These are phyloP conservation scores for Australoheros scitulus DNA, from an alignment of 2,113 vertebrate species.

Conservation along the genomic window DNA sequence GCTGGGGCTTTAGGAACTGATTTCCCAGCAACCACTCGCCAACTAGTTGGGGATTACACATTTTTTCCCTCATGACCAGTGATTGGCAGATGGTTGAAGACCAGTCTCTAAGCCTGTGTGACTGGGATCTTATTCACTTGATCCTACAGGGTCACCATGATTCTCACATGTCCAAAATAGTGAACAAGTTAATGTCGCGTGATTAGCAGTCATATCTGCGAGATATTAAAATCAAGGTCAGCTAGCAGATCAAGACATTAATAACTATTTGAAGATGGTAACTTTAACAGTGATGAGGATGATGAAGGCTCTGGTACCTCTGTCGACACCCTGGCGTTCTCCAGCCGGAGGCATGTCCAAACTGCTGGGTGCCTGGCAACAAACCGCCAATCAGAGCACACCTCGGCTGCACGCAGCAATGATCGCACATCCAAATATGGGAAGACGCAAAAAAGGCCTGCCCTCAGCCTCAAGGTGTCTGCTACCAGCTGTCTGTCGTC, in stretches of 20 bases:
- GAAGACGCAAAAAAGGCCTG: constrained; percentile 91
- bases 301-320: constrained; percentile 45
- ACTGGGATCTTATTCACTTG: not conserved
- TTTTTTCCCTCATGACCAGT: no score
- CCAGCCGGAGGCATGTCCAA: constrained; percentile 89
- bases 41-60: no score
- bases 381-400: constrained; percentile 90
- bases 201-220: not conserved
- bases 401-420: constrained; percentile 85
- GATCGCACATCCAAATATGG: constrained; percentile 90
- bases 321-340: constrained; percentile 83
- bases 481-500: constrained; percentile 84
- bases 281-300: not conserved
- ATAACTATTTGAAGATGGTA: not conserved
- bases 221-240: not conserved
- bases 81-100: no score
- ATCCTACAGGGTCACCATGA: not conserved
- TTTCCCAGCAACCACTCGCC: no score
- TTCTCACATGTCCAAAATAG: not conserved
- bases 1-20: no score
- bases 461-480: constrained; percentile 86
- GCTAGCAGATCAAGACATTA: not conserved
- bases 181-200: not conserved
- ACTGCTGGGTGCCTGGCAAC: constrained; percentile 90
- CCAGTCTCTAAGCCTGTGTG: not conserved